Evolutionary conservation across 2,113 vertebrate genomes (phyloP).

Genomic region (Calyptommatus sinebrachiatus): DNA sequence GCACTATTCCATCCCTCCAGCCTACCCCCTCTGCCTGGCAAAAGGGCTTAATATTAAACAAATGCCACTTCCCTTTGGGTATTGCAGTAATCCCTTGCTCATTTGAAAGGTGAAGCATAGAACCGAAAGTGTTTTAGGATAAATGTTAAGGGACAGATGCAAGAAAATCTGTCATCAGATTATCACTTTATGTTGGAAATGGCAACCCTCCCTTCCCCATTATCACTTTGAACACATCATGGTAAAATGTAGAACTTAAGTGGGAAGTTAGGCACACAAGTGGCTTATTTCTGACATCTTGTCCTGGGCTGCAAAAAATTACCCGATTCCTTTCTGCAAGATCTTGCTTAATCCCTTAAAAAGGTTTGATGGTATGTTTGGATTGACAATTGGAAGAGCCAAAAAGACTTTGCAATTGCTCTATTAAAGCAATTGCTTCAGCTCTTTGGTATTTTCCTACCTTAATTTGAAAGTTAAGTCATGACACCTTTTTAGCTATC

Average conservation of each 20-base stretch:
- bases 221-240: constrained; percentile 65
- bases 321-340: constrained; percentile 27
- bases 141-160: constrained; percentile 68
- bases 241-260: constrained; percentile 64
- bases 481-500: constrained; percentile 26
- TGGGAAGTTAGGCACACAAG: constrained; percentile 45
- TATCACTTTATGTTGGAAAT: constrained; percentile 69
- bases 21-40: constrained; percentile 32
- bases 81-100: constrained; percentile 73
- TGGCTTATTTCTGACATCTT: constrained; percentile 42
- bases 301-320: constrained; percentile 52
- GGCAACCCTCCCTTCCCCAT: constrained; percentile 60
- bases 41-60: constrained; percentile 80
- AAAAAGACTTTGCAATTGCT: constrained; percentile 27
- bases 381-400: neutral
- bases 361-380: neutral
- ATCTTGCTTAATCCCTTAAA: constrained; percentile 1
- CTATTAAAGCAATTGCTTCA: constrained; percentile 1
- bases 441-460: neutral
- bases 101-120: constrained; percentile 73
- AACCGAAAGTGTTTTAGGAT: constrained; percentile 75
- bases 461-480: neutral
- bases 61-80: constrained; percentile 75
- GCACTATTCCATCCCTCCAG: constrained; percentile 69
- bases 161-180: constrained; percentile 66